Evolutionary conservation across 2,888 invertebrate genomes (phyloP).

Genomic region (Podotricha telesiphe): DNA sequence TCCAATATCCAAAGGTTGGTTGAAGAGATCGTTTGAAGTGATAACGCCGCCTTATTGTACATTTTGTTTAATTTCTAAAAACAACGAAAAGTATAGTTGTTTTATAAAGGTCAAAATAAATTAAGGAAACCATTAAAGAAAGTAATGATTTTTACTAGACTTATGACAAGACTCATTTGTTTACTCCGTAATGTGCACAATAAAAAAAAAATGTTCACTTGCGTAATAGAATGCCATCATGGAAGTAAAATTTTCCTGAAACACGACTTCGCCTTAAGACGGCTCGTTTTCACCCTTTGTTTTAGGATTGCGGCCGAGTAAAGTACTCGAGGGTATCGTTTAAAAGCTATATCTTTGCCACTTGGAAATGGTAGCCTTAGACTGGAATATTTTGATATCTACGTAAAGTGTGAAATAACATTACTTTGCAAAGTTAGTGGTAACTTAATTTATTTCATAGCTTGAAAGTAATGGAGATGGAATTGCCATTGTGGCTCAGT

Average conservation of each 20-base stretch:
- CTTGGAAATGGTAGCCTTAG: slow-evolving; percentile 15
- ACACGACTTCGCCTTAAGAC: slow-evolving; percentile 25
- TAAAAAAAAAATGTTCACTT: too few species aligned
- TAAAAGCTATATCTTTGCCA: slow-evolving; percentile 35
- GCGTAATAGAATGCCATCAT: background rate
- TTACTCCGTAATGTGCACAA: too few species aligned
- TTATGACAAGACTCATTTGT: too few species aligned
- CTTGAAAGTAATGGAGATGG: background rate
- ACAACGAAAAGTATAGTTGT: too few species aligned
- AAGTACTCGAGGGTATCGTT: slow-evolving; percentile 36
- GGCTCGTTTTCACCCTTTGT: slow-evolving; percentile 39
- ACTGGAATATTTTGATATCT: background rate
- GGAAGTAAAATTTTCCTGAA: slow-evolving; percentile 6
- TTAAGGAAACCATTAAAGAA: too few species aligned
- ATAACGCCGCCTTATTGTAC: too few species aligned
- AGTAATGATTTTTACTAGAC: too few species aligned
- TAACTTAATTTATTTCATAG: background rate
- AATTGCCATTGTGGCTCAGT: background rate
- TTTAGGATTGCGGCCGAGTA: slow-evolving; percentile 33
- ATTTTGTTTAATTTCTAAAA: too few species aligned
- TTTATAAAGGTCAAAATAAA: too few species aligned
- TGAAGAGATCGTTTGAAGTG: too few species aligned
- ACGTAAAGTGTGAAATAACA: background rate
- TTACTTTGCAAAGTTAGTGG: background rate
- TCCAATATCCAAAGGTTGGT: too few species aligned